Evolutionary conservation across 1,140 invertebrate genomes (phyloP).

Genomic region (Drosophila sproati): DNA sequence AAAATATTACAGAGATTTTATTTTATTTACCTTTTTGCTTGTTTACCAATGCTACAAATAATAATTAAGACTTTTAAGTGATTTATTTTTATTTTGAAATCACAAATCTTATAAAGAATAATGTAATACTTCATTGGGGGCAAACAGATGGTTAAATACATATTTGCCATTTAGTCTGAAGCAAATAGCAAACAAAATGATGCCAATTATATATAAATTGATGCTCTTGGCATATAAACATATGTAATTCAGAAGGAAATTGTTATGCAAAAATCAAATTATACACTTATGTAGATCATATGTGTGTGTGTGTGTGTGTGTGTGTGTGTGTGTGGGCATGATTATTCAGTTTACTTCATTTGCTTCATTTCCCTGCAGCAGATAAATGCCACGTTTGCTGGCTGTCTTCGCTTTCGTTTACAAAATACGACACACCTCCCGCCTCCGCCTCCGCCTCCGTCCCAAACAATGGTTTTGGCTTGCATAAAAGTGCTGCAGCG

Average conservation of each 20-base stretch:
- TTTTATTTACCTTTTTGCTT: background rate
- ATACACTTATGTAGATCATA: slow-evolving; percentile 11
- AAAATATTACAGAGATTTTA: background rate
- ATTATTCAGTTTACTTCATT: slow-evolving; percentile 15
- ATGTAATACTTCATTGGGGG: too few species aligned
- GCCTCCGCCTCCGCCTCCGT: slow-evolving; percentile 10
- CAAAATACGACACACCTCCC: background rate
- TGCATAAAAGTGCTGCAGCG: slow-evolving; percentile 25
- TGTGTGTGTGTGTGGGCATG: slow-evolving; percentile 1
- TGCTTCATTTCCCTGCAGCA: slow-evolving; percentile 6
- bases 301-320: slow-evolving; percentile 2
- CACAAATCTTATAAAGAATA: too few species aligned
- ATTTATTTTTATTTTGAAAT: too few species aligned
- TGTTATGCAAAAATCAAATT: slow-evolving; percentile 36
- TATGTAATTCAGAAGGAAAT: slow-evolving; percentile 12
- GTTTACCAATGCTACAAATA: too few species aligned
- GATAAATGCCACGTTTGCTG: slow-evolving; percentile 38
- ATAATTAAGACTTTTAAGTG: too few species aligned
- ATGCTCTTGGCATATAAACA: slow-evolving; percentile 2
- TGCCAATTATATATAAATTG: slow-evolving; percentile 24
- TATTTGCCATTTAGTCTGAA: background rate
- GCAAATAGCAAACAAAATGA: background rate
- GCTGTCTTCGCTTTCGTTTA: slow-evolving; percentile 45
- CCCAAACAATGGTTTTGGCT: slow-evolving; percentile 22
- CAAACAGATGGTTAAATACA: background rate